A percentile compares a stretch with the other conserved stretches of the same genome.
phyloP scores from a whole-genome alignment of 1,140 invertebrate genomes.

The Anastrepha obliqua region DNA sequence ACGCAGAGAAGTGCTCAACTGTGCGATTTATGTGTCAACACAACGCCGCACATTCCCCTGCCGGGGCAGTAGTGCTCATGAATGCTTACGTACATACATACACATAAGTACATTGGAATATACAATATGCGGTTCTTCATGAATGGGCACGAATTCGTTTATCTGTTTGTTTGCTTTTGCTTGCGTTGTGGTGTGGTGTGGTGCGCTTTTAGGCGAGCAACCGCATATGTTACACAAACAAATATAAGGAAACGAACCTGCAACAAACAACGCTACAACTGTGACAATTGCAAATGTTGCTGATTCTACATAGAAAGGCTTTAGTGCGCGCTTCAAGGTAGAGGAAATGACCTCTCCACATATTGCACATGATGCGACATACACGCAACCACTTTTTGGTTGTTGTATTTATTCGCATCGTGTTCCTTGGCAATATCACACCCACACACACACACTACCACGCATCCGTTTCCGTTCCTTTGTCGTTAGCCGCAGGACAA shows the following conservation, averaged over 20 bases:
- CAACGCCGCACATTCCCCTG: neutral
- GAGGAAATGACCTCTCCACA: neutral
- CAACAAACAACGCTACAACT: constrained; percentile 9
- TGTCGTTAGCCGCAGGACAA: neutral
- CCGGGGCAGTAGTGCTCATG: neutral
- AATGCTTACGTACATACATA: neutral
- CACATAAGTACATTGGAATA: neutral
- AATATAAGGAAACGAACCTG: constrained; percentile 23
- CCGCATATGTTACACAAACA: constrained; percentile 12
- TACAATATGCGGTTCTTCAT: neutral
- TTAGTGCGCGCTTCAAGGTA: neutral
- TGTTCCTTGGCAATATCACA: neutral
- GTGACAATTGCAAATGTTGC: neutral
- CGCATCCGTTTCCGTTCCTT: constrained; percentile 25
- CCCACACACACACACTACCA: neutral
- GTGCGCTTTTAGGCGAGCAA: constrained; percentile 36
- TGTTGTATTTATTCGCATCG: neutral
- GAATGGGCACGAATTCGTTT: constrained; percentile 32
- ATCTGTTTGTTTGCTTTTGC: neutral
- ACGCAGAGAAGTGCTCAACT: neutral
- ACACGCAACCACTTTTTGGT: neutral
- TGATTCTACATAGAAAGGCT: neutral
- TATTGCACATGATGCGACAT: neutral
- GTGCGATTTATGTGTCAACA: constrained; percentile 30
- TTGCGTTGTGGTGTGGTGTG: neutral